Percentiles rank a stretch among this genome's conserved stretches.
Conservation (phyloP, 2,888 invertebrate genomes). For the Ferdinandea cuprea region DNA sequence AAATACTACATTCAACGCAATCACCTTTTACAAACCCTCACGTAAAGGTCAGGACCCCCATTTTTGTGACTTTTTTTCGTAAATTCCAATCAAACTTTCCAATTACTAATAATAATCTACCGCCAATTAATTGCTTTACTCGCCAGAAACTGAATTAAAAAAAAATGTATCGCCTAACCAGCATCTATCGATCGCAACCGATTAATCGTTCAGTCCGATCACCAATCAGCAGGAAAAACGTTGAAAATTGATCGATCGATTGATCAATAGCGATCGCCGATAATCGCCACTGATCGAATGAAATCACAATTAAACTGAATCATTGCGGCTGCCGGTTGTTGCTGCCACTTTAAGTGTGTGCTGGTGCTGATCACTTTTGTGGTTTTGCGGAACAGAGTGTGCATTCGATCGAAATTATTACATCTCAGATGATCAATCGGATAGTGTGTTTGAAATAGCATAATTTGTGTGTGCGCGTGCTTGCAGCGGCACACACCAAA, state of each 20-base stretch:
- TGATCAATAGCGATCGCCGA: slow-evolving; percentile 68
- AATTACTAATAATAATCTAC: slow-evolving; percentile 11
- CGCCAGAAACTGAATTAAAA: slow-evolving; percentile 25
- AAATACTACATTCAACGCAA: too few relatives aligned
- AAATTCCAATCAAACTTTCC: not conserved
- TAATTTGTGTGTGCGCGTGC: slow-evolving; percentile 24
- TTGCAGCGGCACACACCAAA: slow-evolving; percentile 66
- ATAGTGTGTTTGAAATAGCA: too few relatives aligned
- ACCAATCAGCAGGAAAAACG: slow-evolving; percentile 69
- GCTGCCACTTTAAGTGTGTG: slow-evolving; percentile 62
- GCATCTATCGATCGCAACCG: slow-evolving; percentile 54
- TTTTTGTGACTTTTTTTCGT: too few relatives aligned
- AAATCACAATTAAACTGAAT: slow-evolving; percentile 52
- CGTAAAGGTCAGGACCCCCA: too few relatives aligned
- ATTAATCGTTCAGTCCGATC: slow-evolving; percentile 59
- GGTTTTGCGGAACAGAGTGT: slow-evolving; percentile 48
- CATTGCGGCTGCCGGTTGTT: slow-evolving; percentile 33
- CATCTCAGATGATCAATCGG: slow-evolving; percentile 60
- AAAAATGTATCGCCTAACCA: slow-evolving; percentile 35
- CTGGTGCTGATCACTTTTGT: slow-evolving; percentile 57
- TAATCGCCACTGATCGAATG: slow-evolving; percentile 40
- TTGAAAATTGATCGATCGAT: slow-evolving; percentile 65
- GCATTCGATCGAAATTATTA: slow-evolving; percentile 70
- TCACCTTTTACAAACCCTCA: too few relatives aligned
- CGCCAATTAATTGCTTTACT: slow-evolving; percentile 22